Percentiles rank a stretch among this genome's conserved stretches.
These are phyloP conservation scores for Drosophila gunungcola DNA, from an alignment of 1,140 invertebrate species.

Conservation along the genomic window DNA sequence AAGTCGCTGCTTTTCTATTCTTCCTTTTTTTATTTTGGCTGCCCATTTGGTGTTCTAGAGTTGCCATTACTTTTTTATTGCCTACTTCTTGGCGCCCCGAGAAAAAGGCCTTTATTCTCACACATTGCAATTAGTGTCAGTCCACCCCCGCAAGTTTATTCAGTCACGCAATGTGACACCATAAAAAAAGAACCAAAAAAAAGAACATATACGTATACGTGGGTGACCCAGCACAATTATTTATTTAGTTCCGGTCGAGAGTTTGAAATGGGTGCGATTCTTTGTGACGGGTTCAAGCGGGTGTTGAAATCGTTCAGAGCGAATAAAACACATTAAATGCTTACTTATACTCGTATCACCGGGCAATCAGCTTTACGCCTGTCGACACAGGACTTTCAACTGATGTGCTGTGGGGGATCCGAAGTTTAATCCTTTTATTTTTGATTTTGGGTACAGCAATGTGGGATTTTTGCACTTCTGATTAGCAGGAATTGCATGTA, in stretches of 20 bases:
- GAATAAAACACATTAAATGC: slow-evolving; percentile 83
- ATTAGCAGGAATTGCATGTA: slow-evolving; percentile 36
- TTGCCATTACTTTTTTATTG: slow-evolving; percentile 50
- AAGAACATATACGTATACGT: not conserved
- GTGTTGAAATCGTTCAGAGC: slow-evolving; percentile 63
- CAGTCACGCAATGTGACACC: slow-evolving; percentile 63
- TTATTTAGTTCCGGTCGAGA: slow-evolving; percentile 74
- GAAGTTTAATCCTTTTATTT: slow-evolving; percentile 68
- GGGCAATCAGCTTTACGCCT: slow-evolving; percentile 76
- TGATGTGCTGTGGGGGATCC: slow-evolving; percentile 8
- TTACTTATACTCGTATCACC: slow-evolving; percentile 81
- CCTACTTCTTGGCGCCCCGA: slow-evolving; percentile 43
- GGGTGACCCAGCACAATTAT: slow-evolving; percentile 59
- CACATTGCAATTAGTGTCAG: slow-evolving; percentile 73
- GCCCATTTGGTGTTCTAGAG: slow-evolving; percentile 2
- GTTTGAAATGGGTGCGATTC: slow-evolving; percentile 34
- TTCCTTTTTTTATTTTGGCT: not conserved
- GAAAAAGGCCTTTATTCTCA: slow-evolving; percentile 62
- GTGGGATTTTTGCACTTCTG: slow-evolving; percentile 28
- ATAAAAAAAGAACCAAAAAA: slow-evolving; percentile 28
- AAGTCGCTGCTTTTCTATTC: not conserved
- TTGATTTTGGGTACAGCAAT: not conserved
- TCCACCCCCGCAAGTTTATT: slow-evolving; percentile 29
- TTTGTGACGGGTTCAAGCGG: slow-evolving; percentile 43
- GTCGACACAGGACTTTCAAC: slow-evolving; percentile 20